Evolutionary conservation across 2,888 invertebrate genomes (phyloP), one percentile per base, ranked within the genome.

Genomic region (Alloplasta piceator): DNA sequence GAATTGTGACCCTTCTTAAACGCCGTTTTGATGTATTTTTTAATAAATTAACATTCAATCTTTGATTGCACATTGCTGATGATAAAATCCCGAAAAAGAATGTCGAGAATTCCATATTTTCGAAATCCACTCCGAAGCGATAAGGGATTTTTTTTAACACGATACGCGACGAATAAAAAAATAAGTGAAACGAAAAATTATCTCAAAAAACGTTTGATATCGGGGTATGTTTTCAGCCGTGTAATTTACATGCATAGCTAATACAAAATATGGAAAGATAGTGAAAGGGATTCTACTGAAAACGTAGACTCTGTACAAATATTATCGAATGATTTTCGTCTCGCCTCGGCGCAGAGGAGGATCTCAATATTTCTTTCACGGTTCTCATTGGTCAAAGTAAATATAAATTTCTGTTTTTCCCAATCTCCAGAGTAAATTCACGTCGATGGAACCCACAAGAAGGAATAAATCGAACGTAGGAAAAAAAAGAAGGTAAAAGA

Each of bases 351-450:
- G 38, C 71, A n/a, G 7, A 56, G 39, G 63, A 16, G 48, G 26
- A 26, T 26, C 55, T 46, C 52, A 56, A 79, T 26, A 26, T 26
- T 2, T 82, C 64, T 82, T 64, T 12, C 39, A 9, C 16, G 14
- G 41, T 14, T 43, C 56, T 63, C 46, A 26, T 46, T 38, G 14
- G 10, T 50, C 64, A 60, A 55, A 39, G 79, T 41, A 82, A 74
- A 78, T 75, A 82, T 10, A 68, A 82, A 78, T 75, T 72, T 58
- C 50, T 70, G 12, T 67, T 82, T 68, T 78, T 43, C 58, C 77
- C 73, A 78, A 78, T 81, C 81, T 78, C 66, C 71, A 60, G 66
- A 78, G 78, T 80, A 79, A 79, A 82, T 76, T 82, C 60, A 73
- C 76, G 52, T 70, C 10, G 41, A 78, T 60, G 56, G 52, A 50